Conservation (phyloP, 64 coral and sea anemone genomes). For the Dendronephthya gigantea region DNA sequence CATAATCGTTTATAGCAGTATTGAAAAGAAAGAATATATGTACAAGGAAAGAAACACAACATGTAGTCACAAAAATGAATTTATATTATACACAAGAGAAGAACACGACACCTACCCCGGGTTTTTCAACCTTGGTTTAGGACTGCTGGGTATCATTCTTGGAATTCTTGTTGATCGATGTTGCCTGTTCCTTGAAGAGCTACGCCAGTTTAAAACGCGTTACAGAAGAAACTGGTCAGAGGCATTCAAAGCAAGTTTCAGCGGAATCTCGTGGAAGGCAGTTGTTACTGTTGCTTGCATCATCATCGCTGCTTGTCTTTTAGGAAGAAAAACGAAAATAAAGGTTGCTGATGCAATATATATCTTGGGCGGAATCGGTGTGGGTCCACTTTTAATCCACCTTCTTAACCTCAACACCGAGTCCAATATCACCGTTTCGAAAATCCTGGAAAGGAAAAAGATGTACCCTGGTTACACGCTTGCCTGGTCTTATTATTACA, state of each 20-base stretch:
- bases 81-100: background rate
- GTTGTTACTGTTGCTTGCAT: background rate
- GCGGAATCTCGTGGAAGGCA: background rate
- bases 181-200: background rate
- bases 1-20: too few species aligned
- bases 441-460: background rate
- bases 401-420: background rate
- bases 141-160: background rate
- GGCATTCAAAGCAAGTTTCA: background rate
- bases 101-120: background rate
- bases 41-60: too few species aligned
- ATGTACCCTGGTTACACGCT: background rate
- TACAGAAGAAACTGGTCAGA: background rate
- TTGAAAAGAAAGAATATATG: too few species aligned
- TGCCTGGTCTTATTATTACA: too few species aligned
- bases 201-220: background rate
- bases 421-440: background rate
- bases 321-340: background rate
- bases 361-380: background rate
- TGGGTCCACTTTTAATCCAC: background rate
- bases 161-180: background rate
- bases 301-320: background rate
- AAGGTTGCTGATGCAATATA: background rate
- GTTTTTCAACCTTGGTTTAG: background rate
- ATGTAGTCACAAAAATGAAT: too few species aligned